Evolutionary conservation across 2,888 invertebrate genomes (phyloP).

Genomic region (Sipha maydis): DNA sequence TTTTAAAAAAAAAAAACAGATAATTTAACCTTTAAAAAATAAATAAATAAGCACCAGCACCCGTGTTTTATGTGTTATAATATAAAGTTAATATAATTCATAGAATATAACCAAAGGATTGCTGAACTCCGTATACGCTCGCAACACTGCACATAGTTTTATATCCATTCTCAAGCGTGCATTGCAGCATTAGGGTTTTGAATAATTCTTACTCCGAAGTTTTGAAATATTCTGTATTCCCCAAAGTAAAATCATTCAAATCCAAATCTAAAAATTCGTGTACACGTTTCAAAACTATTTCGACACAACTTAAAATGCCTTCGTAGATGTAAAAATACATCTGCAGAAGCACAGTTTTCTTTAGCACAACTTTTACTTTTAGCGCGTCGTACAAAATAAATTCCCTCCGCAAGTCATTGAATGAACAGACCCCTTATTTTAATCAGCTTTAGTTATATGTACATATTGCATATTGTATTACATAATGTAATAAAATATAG

Average conservation of each 20-base stretch:
- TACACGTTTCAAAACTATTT: constrained; percentile 8
- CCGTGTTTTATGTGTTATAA: too few relatives aligned
- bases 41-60: too few relatives aligned
- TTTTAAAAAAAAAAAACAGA: too few relatives aligned
- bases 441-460: too few relatives aligned
- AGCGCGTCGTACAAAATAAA: background rate
- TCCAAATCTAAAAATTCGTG: background rate
- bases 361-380: background rate
- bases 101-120: too few relatives aligned
- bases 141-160: background rate
- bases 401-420: background rate
- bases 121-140: too few relatives aligned
- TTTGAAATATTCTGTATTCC: background rate
- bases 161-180: background rate
- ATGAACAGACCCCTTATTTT: too few relatives aligned
- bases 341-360: background rate
- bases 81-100: too few relatives aligned
- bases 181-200: background rate
- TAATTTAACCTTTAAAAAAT: too few relatives aligned
- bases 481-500: too few relatives aligned
- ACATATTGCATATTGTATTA: too few relatives aligned
- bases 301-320: background rate
- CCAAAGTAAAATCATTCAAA: background rate
- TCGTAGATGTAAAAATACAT: background rate
- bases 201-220: background rate